These are phyloP conservation scores for Leptodactylus fuscus DNA, from an alignment of 2,113 vertebrate genomes.

Conservation along the genomic window DNA sequence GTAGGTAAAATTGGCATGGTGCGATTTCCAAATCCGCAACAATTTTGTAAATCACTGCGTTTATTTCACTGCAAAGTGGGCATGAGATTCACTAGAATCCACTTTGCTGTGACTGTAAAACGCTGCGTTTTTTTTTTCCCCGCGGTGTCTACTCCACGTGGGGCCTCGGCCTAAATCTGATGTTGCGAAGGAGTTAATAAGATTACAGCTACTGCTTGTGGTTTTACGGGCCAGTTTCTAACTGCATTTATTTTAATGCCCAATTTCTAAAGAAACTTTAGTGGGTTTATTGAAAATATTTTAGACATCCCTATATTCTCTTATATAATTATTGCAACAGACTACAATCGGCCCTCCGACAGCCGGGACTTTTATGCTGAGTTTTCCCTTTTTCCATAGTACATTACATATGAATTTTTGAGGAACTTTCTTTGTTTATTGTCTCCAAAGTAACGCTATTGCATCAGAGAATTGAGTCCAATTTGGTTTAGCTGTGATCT, in stretches of 20 bases:
- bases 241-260: neutral
- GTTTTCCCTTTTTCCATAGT: neutral
- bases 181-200: too few relatives aligned
- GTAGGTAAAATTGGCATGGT: too few relatives aligned
- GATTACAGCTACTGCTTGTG: neutral
- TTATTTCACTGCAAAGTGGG: too few relatives aligned
- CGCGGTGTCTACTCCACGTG: too few relatives aligned
- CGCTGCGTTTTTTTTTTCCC: too few relatives aligned
- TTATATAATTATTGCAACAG: neutral
- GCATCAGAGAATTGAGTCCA: neutral
- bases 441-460: constrained; percentile 4
- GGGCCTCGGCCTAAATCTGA: too few relatives aligned
- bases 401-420: neutral
- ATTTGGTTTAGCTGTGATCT: neutral
- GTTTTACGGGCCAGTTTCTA: neutral
- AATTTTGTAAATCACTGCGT: too few relatives aligned
- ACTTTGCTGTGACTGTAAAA: too few relatives aligned
- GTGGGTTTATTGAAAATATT: neutral
- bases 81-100: too few relatives aligned
- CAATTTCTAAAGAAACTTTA: neutral
- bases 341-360: neutral
- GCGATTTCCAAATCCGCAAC: too few relatives aligned
- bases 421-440: neutral
- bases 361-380: neutral
- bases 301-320: neutral